Percentiles rank a stretch among this genome's conserved stretches.
These are phyloP conservation scores for Panagrolaimus sp. DNA, from an alignment of 1,140 invertebrate genomes.

Conservation along the genomic window DNA sequence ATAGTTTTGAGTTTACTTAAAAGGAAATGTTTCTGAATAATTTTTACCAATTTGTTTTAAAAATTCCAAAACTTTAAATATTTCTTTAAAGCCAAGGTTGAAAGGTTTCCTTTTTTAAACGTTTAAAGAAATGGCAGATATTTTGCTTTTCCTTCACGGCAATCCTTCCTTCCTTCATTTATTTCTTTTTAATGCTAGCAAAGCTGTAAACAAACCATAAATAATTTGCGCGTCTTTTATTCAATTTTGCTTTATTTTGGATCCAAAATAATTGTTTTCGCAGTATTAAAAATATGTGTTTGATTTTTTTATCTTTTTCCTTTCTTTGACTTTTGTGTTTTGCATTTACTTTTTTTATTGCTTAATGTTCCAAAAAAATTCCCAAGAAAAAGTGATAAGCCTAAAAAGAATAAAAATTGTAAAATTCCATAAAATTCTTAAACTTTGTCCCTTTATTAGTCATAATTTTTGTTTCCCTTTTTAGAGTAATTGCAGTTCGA, in stretches of 20 bases:
- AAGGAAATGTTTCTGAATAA: no score
- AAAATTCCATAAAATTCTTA: background rate
- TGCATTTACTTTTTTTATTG: background rate
- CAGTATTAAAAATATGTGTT: background rate
- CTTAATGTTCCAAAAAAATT: background rate
- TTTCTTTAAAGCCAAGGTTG: no score
- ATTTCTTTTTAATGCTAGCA: no score
- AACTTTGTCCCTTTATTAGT: background rate
- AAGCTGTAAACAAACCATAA: background rate
- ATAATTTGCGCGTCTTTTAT: background rate
- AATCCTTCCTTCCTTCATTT: background rate
- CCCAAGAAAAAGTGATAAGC: background rate
- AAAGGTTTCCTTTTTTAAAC: no score
- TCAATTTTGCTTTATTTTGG: background rate
- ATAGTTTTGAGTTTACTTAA: no score
- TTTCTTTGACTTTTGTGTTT: background rate
- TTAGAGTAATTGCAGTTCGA: slow-evolving; percentile 32
- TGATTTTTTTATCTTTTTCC: background rate
- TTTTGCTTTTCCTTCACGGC: background rate
- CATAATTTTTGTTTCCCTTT: no score
- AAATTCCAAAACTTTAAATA: no score
- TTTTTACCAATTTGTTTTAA: no score
- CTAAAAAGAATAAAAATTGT: background rate
- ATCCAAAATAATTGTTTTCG: background rate
- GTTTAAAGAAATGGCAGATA: background rate